Conservation (phyloP, 2,113 vertebrate genomes). For the Menidia beryllina region DNA sequence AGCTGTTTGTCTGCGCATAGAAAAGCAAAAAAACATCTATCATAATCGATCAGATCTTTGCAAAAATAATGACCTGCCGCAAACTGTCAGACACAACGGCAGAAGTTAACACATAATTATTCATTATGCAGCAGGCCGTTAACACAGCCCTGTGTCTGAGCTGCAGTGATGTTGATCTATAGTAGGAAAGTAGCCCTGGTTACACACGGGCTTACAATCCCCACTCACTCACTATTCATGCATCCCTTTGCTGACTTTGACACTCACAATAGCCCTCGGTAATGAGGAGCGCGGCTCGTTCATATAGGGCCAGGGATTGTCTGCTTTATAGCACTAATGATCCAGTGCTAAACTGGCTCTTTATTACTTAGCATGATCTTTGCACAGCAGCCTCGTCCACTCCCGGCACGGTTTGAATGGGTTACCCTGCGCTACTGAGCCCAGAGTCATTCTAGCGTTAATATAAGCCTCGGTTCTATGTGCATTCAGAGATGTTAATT, state of each 20-base stretch:
- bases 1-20: neutral
- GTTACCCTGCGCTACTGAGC: neutral
- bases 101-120: too few relatives aligned
- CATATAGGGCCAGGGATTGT: conserved; percentile 18
- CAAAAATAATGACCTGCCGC: too few relatives aligned
- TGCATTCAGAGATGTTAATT: conserved; percentile 69
- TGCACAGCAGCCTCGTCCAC: conserved; percentile 33
- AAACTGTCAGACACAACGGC: too few relatives aligned
- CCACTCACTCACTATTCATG: conserved; percentile 9
- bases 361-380: conserved; percentile 64
- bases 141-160: neutral
- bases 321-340: conserved; percentile 44
- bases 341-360: conserved; percentile 45
- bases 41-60: too few relatives aligned
- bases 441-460: conserved; percentile 33
- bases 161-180: neutral
- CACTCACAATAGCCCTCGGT: conserved; percentile 6
- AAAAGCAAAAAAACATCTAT: too few relatives aligned
- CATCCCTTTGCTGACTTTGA: conserved; percentile 4
- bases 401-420: conserved; percentile 42
- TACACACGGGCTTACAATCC: conserved; percentile 13
- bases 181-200: neutral
- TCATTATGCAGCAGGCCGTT: neutral
- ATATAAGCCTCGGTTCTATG: conserved; percentile 52
- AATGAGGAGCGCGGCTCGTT: conserved; percentile 30